Evolutionary conservation across 2,888 invertebrate species (phyloP), one percentile per base, ranked within the genome.

Genomic region (Caenorhabditis imperialis): DNA sequence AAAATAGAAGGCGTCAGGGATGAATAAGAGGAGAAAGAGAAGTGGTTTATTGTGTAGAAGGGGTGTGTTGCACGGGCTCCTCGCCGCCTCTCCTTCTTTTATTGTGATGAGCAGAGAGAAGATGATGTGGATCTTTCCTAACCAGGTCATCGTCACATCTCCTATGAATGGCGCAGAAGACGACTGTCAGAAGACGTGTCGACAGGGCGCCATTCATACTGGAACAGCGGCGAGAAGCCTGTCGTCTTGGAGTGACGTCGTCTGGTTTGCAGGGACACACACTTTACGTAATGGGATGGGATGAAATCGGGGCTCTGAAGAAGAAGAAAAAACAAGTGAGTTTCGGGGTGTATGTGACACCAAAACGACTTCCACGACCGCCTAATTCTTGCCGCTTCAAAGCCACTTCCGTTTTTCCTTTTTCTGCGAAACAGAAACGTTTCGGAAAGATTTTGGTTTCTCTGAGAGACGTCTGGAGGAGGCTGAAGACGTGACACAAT

Each of bases 361-460:
- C 63, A 63, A 61, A 53, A 6, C 30, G 30, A 54, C 57, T 42
- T n/a, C n/a, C n/a, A n/a, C n/a, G n/a, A n/a, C 44, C 57, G 20
- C 51, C 57, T 67, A 67, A 67, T 67, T 67, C 67, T 67, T 67
- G 67, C 67, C 67, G 67, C 67, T 67, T 67, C 67, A 67, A 67
- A 67, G 67, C 57, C 67, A 67, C 67, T 67, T 67, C 67, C 67
- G 55, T 30, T 30, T 10, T 6, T 10, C 30, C 10, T 30, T 30
- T 30, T 30, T 30, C 30, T 30, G 6, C 30, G 30, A 30, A 30
- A 30, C 6, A 30, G n/a, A n/a, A n/a, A n/a, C n/a, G n/a, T n/a
- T n/a, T n/a, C n/a, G n/a, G n/a, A n/a, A n/a, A n/a, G n/a, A n/a
- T n/a, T n/a, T n/a, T n/a, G n/a, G n/a, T n/a, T n/a, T n/a, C n/a